Base-by-base conservation (phyloP, 2,888 invertebrate genomes). In the Parascotia fuliginaria region DNA sequence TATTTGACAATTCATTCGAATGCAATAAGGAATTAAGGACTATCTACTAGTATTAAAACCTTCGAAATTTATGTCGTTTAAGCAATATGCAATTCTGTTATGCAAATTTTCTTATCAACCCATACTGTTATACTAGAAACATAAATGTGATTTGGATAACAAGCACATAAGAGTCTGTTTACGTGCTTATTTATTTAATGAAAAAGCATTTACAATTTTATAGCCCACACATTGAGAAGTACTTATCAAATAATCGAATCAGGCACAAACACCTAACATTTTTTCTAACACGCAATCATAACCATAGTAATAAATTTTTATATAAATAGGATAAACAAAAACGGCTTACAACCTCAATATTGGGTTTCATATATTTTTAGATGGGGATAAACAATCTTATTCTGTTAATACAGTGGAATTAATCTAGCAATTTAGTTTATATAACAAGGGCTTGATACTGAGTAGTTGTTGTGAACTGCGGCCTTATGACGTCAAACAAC, bases 171-270 rank as follows among this genome's bases (percentile, higher is more conserved):
- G 9, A 2, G 1, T 1, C 33, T 3, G 33, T 16, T 14, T n/a
- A n/a, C 5, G 22, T 19, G 15, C n/a, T 9, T 29, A 15, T 29
- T 42, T 48, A 27, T 28, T 38, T 38, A 38, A 39, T 39, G 12
- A 48, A 48, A 15, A 31, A 32, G 24, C 12, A 22, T 5, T 54
- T 51, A 42, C 46, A 49, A 40, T 61, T 55, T 66, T 42, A 55
- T 55, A 48, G 52, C 33, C 46, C 41, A 53, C 55, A 50, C 53
- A 66, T 59, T 24, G 48, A 31, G 47, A 42, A 59, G 37, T 28
- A 56, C 44, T 58, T 66, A 66, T 65, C 65, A 63, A 59, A 66
- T 65, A 66, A 65, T 66, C 46, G 66, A 65, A 65, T 66, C 65
- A 31, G 50, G 51, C 43, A 52, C 38, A 49, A 61, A 55, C 34